Evolutionary conservation across 2,888 invertebrate genomes (phyloP), one percentile per base, ranked within the genome.

Genomic region (Scaptomyza cyrtandrae): DNA sequence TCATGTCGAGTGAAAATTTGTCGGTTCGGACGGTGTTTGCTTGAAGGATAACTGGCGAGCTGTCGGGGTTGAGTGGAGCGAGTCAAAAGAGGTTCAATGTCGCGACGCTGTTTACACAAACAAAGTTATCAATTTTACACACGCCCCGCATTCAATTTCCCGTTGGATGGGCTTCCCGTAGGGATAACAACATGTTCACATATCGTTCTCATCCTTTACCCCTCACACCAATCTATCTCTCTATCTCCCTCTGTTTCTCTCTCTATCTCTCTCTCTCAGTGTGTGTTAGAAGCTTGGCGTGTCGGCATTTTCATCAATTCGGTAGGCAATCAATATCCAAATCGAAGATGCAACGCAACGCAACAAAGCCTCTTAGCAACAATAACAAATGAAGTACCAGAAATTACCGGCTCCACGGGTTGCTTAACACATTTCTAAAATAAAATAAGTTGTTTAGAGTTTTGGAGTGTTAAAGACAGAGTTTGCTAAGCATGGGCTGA

Each of bases 271-370:
- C 61, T 27, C 29, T 2, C 2, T n/a, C 35, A n/a, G n/a, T n/a
- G n/a, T n/a, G 3, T 37, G 7, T 39, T 50, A n/a, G 19, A 35
- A 31, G 50, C 56, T 24, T 39, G 13, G 60, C 45, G 39, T 74
- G 71, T 63, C 69, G 70, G 79, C 54, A 73, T 75, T 84, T 77
- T 69, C 85, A 86, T 87, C 86, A 88, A 89, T 88, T 89, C 86
- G 71, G 82, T 89, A 90, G 88, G 90, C 90, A 90, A 90, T 89
- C 90, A 90, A 80, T 89, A 87, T 89, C 82, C 83, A 86, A 90
- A 88, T 82, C 83, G 82, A 78, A 81, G 82, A 73, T 71, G 71
- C 75, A 52, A 54, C 80, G 16, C 16, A 41, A 41, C 58, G 16
- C 16, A 41, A 41, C 58, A 76, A 75, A 87, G 71, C 78, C 79